A percentile compares a stretch with the other conserved stretches of the same genome.
phyloP scores from a whole-genome alignment of 2,888 invertebrate genomes.

The Synanthedon vespiformis region DNA sequence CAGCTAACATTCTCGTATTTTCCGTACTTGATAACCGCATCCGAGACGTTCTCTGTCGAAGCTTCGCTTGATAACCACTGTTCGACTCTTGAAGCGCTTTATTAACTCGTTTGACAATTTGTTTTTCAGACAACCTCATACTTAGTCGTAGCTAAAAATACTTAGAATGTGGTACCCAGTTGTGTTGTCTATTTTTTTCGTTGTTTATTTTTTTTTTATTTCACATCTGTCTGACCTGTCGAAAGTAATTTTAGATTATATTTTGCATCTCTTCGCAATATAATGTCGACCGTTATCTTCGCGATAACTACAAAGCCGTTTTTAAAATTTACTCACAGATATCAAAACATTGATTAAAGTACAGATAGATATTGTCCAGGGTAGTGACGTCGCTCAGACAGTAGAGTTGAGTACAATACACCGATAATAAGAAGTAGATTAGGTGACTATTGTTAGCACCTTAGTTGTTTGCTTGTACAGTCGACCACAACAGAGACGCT shows the following conservation, averaged over 20 bases:
- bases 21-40: slow-evolving; percentile 61
- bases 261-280: slow-evolving; percentile 12
- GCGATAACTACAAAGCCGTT: background rate
- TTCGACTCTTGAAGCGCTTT: slow-evolving; percentile 49
- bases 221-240: slow-evolving; percentile 16
- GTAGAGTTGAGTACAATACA: background rate
- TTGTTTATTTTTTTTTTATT: slow-evolving; percentile 14
- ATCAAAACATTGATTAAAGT: no score
- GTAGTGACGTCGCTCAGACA: background rate
- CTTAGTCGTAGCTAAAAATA: slow-evolving; percentile 46
- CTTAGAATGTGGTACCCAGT: slow-evolving; percentile 44
- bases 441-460: background rate
- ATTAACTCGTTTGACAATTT: slow-evolving; percentile 68
- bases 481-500: background rate
- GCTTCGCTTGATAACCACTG: slow-evolving; percentile 67
- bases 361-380: background rate
- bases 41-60: slow-evolving; percentile 48
- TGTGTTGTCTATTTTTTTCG: slow-evolving; percentile 35
- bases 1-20: slow-evolving; percentile 67
- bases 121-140: slow-evolving; percentile 55
- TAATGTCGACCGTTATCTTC: background rate
- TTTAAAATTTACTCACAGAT: no score
- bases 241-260: slow-evolving; percentile 5
- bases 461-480: background rate
- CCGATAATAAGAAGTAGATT: background rate